These are phyloP conservation scores for Hafferia zeledoni DNA, from an alignment of 2,797 vertebrate species.

Conservation along the genomic window DNA sequence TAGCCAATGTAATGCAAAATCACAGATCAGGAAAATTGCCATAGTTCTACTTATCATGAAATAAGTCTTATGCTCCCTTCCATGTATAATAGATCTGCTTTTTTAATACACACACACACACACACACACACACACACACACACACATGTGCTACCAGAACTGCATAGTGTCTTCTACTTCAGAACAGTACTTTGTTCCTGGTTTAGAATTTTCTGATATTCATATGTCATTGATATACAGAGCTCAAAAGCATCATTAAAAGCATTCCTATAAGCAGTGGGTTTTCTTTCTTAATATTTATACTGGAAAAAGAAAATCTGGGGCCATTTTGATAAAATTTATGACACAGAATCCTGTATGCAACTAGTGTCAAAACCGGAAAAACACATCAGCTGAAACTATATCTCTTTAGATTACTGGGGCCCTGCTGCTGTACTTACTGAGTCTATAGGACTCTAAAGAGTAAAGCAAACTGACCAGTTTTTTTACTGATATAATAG, in stretches of 20 bases:
- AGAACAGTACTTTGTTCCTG: not conserved
- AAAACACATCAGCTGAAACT: not conserved
- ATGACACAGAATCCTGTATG: not conserved
- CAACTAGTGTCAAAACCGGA: not conserved
- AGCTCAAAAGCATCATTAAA: not conserved
- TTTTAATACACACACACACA: not conserved
- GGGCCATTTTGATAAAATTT: not conserved
- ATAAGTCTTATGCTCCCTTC: not conserved
- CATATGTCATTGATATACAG: not conserved
- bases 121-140: fast-evolving
- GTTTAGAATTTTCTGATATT: not conserved
- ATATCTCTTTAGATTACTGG: not conserved
- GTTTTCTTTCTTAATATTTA: not conserved
- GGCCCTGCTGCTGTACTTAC: not conserved
- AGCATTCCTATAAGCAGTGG: not conserved
- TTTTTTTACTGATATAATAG: not conserved
- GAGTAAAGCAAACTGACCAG: not conserved
- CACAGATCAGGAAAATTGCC: not conserved
- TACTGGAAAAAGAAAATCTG: not conserved
- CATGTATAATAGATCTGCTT: not conserved
- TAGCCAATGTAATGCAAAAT: not conserved
- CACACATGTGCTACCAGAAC: not conserved
- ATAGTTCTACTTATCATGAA: not conserved
- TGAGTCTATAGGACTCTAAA: not conserved
- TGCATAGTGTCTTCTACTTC: not conserved